Percentiles rank a stretch among this genome's conserved stretches.
phyloP scores from a whole-genome alignment of 2,797 vertebrate genomes.

The Halcyon smyrnensis region DNA sequence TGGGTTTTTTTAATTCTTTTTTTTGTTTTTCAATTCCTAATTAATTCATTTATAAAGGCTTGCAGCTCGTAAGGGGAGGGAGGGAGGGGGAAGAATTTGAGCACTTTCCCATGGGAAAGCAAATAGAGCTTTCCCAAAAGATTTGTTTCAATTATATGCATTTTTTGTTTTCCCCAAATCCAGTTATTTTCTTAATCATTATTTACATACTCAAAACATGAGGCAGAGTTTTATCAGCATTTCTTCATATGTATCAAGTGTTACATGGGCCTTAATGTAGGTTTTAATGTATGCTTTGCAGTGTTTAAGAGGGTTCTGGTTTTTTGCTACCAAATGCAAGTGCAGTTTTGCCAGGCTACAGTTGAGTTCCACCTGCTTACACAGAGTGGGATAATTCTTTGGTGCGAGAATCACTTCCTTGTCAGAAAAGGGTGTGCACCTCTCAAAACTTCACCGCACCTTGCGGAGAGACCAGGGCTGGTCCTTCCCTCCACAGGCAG shows the following conservation, averaged over 20 bases:
- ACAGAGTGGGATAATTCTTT: not conserved
- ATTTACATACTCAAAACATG: not conserved
- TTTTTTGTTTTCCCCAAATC: no score
- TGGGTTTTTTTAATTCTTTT: no score
- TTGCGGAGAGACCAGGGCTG: not conserved
- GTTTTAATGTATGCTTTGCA: not conserved
- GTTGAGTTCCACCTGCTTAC: not conserved
- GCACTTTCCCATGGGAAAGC: conserved; percentile 48
- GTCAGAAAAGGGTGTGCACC: not conserved
- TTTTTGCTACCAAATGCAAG: not conserved
- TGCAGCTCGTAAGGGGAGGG: not conserved
- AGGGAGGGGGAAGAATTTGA: not conserved
- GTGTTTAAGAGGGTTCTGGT: not conserved
- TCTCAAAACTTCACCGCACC: not conserved
- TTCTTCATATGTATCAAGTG: not conserved
- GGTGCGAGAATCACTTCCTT: not conserved
- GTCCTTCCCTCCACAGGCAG: not conserved
- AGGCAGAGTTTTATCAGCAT: not conserved
- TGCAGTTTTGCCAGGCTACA: not conserved
- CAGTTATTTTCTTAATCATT: not conserved
- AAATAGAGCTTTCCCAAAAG: not conserved
- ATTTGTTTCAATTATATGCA: not conserved
- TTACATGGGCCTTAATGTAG: not conserved
- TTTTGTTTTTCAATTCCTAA: not conserved
- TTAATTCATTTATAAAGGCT: conserved; percentile 40